phyloP scores from a whole-genome alignment of 2,888 invertebrate species.

The Hypomecis atomaria region DNA sequence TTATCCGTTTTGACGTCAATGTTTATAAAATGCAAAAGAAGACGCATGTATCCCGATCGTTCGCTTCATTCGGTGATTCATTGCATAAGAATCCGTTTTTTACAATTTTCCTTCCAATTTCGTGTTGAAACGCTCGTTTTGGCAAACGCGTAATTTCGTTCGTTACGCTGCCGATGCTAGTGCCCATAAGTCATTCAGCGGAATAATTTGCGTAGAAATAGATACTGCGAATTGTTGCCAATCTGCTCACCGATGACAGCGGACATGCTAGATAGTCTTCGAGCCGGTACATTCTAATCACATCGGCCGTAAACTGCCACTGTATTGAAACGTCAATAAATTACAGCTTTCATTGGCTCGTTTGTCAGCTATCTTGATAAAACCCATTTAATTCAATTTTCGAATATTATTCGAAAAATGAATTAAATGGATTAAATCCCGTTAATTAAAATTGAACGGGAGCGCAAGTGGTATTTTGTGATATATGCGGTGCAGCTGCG shows the following conservation, averaged over 20 bases:
- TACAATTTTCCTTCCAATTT: slow-evolving; percentile 38
- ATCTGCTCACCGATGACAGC: slow-evolving; percentile 48
- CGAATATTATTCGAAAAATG: too few relatives aligned
- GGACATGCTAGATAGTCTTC: slow-evolving; percentile 36
- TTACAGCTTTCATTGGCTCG: slow-evolving; percentile 25
- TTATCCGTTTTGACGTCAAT: slow-evolving; percentile 66
- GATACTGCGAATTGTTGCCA: slow-evolving; percentile 57
- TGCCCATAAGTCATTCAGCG: slow-evolving; percentile 59
- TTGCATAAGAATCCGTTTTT: slow-evolving; percentile 52
- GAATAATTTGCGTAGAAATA: slow-evolving; percentile 63
- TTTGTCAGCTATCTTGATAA: slow-evolving; percentile 26
- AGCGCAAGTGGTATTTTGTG: slow-evolving; percentile 46
- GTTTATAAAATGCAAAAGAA: slow-evolving; percentile 62
- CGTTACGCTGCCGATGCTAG: slow-evolving; percentile 48
- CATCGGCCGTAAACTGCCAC: slow-evolving; percentile 22
- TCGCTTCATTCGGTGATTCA: slow-evolving; percentile 54
- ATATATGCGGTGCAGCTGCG: slow-evolving; percentile 66
- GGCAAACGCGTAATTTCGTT: slow-evolving; percentile 57
- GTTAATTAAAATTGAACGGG: slow-evolving; percentile 34
- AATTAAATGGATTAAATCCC: too few relatives aligned
- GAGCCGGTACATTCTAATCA: slow-evolving; percentile 47
- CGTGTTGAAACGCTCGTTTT: slow-evolving; percentile 60
- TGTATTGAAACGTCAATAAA: slow-evolving; percentile 22
- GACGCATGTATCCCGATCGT: slow-evolving; percentile 43
- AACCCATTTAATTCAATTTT: slow-evolving; percentile 18